Evolutionary conservation across 2,113 vertebrate genomes (phyloP).

Genomic region (Toxotes jaculatrix): DNA sequence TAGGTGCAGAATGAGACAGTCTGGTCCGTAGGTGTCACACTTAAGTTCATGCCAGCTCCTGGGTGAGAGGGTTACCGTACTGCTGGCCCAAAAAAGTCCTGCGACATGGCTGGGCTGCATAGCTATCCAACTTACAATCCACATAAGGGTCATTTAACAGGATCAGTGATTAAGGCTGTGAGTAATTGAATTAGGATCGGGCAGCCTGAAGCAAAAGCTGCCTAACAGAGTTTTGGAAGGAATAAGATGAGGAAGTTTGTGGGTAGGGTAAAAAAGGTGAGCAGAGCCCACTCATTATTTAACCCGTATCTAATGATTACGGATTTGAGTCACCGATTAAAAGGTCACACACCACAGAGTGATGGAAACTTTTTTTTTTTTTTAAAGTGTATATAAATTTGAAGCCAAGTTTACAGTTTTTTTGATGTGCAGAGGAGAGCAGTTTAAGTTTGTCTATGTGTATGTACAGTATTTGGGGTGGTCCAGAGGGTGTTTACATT

Average conservation of each 20-base stretch:
- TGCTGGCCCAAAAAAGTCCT: slow-evolving; percentile 39
- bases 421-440: neutral
- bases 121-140: slow-evolving; percentile 34
- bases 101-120: slow-evolving; percentile 43
- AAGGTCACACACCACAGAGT: neutral
- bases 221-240: slow-evolving; percentile 24
- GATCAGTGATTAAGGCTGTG: slow-evolving; percentile 62
- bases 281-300: slow-evolving; percentile 4
- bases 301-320: slow-evolving; percentile 6
- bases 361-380: neutral
- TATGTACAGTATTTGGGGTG: neutral
- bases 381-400: neutral
- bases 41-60: slow-evolving; percentile 43
- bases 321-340: slow-evolving; percentile 19
- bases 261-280: slow-evolving; percentile 8
- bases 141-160: slow-evolving; percentile 58
- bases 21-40: slow-evolving; percentile 71
- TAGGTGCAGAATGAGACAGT: slow-evolving; percentile 53
- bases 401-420: neutral
- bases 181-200: slow-evolving; percentile 63
- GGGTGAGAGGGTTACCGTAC: slow-evolving; percentile 31
- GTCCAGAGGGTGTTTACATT: slow-evolving; percentile 12
- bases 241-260: slow-evolving; percentile 25
- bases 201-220: slow-evolving; percentile 28
- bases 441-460: neutral